These are phyloP conservation scores for Triplophysa siluroides DNA, from an alignment of 2,113 vertebrate genomes.

Conservation along the genomic window DNA sequence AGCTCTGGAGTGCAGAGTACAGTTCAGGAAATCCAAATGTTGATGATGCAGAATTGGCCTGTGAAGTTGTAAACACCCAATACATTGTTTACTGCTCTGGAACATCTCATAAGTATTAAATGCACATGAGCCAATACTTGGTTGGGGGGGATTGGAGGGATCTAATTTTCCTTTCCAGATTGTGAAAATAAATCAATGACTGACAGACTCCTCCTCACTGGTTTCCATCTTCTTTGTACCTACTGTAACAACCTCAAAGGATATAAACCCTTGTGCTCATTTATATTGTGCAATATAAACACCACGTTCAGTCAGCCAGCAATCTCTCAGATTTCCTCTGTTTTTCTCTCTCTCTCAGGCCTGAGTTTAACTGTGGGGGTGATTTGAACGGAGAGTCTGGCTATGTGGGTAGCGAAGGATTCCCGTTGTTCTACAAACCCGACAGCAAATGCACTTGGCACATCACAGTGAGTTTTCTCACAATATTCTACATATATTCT, in stretches of 20 bases:
- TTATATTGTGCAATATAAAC: not conserved
- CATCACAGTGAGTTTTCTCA: slow-evolving; percentile 79
- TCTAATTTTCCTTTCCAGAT: not conserved
- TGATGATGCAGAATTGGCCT: not conserved
- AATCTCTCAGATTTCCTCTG: not conserved
- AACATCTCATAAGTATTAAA: not conserved
- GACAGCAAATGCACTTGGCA: slow-evolving; percentile 86
- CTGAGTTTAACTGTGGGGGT: slow-evolving; percentile 85
- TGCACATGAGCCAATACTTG: not conserved
- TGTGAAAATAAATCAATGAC: not conserved
- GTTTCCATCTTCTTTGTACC: slow-evolving; percentile 8
- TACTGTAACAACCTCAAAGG: not conserved
- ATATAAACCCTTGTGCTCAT: not conserved
- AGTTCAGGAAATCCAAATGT: not conserved
- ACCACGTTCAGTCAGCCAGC: not conserved
- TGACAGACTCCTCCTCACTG: not conserved
- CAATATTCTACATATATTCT: not conserved
- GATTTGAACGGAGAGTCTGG: slow-evolving; percentile 79
- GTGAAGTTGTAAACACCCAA: not conserved
- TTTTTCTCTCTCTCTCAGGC: slow-evolving; percentile 67
- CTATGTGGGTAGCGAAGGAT: slow-evolving; percentile 85
- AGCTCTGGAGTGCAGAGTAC: not conserved
- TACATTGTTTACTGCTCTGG: not conserved
- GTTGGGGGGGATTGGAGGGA: not conserved
- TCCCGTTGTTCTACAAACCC: slow-evolving; percentile 83